phyloP scores from a whole-genome alignment of 2,888 invertebrate genomes.

The Oligia latruncula region DNA sequence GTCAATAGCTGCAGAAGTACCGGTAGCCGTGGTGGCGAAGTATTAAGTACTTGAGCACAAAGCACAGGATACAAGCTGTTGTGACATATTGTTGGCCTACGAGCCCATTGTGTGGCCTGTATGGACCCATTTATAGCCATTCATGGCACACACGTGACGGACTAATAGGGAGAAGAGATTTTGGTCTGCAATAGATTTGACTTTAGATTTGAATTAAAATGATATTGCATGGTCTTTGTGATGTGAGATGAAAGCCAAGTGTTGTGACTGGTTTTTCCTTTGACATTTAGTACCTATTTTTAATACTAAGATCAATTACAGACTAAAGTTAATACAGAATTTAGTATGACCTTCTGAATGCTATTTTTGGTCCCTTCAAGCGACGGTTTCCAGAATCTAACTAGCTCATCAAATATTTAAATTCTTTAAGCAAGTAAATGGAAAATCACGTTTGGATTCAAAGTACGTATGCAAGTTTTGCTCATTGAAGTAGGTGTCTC shows the following conservation, averaged over 20 bases:
- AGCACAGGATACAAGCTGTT: constrained; percentile 72
- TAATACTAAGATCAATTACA: too few species aligned
- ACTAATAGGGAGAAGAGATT: constrained; percentile 51
- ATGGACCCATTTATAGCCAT: constrained; percentile 57
- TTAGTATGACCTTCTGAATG: too few species aligned
- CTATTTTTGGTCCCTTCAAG: too few species aligned
- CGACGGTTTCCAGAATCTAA: too few species aligned
- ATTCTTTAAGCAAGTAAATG: too few species aligned
- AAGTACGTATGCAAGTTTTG: too few species aligned
- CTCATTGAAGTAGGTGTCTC: too few species aligned
- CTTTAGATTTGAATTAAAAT: constrained; percentile 22
- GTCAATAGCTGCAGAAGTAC: constrained; percentile 24
- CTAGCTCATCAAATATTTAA: too few species aligned
- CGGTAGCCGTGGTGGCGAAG: constrained; percentile 21
- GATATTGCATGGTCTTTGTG: not conserved
- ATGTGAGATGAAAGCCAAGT: not conserved
- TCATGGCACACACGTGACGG: constrained; percentile 62
- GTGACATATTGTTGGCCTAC: constrained; percentile 64
- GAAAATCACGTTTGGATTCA: too few species aligned
- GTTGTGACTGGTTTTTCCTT: not conserved
- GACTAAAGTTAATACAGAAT: too few species aligned
- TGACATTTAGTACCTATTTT: too few species aligned
- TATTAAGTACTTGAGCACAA: constrained; percentile 60
- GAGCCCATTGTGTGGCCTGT: constrained; percentile 64
- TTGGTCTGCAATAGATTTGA: constrained; percentile 32